Evolutionary conservation across 2,888 invertebrate species (phyloP), one percentile per base, ranked within the genome.

Genomic region (Phaedon cochleariae): DNA sequence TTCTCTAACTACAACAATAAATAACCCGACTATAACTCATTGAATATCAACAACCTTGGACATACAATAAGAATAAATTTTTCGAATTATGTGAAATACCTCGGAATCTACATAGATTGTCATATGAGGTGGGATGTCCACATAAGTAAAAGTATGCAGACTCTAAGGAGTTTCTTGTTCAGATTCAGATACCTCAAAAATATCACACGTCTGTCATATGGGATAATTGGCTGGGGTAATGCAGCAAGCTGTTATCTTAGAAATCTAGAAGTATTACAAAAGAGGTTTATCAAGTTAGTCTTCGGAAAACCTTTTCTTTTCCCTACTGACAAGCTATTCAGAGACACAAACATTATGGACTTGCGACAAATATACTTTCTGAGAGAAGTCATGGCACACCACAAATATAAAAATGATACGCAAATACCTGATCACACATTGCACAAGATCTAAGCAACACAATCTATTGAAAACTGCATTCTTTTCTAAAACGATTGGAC

Each of bases 121-220:
- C 48, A 48, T 20, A 48, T 48, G 48, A 48, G 48, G 48, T 48
- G 22, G 22, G 48, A 48, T 48, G 18, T 48, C 10, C 48, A 48
- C 20, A 48, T 48, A 48, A 48, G 48, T 48, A 20, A 48, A 48
- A 48, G 20, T 48, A 48, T 20, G 18, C 48, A 21, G n/a, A 48
- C 48, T 48, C 48, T 48, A 6, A 6, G 48, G 48, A 48, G 48
- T 48, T 48, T 48, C 18, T 7, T 48, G 17, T 48, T 48, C 20
- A 48, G 48, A 48, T 21, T 48, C 22, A 48, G 48, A 21, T 48
- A 48, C 48, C 21, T 48, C 3, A 12, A 48, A 20, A 48, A 48
- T 48, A 20, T 48, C 48, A 21, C 48, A 48, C 48, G 48, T 48
- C 48, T 48, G 48, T 48, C 48, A 48, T 48, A 48, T 48, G 48